phyloP scores from a whole-genome alignment of 2,113 vertebrate genomes.

The Sterrhoptilus dennistouni region DNA sequence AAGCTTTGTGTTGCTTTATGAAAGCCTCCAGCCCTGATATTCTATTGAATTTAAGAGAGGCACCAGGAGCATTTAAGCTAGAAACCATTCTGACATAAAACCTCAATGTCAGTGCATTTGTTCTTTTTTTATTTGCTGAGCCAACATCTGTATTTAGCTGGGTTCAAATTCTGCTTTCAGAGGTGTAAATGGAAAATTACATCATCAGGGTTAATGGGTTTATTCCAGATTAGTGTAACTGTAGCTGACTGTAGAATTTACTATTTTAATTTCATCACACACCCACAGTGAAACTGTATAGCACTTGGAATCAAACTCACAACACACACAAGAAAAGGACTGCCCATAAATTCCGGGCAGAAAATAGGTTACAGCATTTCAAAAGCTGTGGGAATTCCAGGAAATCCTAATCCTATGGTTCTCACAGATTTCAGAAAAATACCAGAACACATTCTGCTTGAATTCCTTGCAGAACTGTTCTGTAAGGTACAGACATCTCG shows the following conservation, averaged over 20 bases:
- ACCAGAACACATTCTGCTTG: background rate
- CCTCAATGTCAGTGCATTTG: background rate
- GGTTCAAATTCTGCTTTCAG: conserved; percentile 51
- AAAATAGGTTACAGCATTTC: background rate
- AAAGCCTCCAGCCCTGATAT: background rate
- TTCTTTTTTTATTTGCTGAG: conserved; percentile 32
- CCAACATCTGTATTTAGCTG: conserved; percentile 23
- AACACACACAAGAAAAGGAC: background rate
- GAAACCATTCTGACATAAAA: background rate
- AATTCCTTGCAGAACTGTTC: background rate
- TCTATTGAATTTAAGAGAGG: background rate
- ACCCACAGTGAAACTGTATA: background rate
- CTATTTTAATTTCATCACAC: conserved; percentile 21
- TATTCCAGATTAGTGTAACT: conserved; percentile 13
- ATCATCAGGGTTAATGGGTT: background rate
- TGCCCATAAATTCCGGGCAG: background rate
- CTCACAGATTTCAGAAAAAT: background rate
- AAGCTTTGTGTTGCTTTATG: background rate
- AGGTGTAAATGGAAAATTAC: conserved; percentile 47
- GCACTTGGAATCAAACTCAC: background rate
- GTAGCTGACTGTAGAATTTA: background rate
- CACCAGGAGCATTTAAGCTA: background rate
- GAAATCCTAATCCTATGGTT: background rate
- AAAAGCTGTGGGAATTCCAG: background rate
- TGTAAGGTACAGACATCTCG: accelerated